Conservation (phyloP, 2,888 invertebrate genomes). For the Apodemia hepburni region DNA sequence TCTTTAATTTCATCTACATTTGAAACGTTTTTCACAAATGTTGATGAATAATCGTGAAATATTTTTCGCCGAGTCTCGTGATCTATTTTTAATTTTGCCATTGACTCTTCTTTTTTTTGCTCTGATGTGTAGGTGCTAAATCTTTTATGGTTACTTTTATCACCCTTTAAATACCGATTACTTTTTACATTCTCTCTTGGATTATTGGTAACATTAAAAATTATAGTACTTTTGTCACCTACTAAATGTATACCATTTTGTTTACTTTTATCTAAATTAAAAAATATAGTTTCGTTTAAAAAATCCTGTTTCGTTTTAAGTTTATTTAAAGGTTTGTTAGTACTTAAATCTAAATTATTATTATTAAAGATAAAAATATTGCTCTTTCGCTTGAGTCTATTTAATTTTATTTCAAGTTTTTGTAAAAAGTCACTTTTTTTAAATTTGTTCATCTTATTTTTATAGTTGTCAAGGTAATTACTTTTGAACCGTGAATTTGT, state of each 20-base stretch:
- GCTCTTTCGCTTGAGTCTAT: conserved; percentile 60
- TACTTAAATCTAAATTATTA: conserved; percentile 31
- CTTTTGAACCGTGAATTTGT: neutral
- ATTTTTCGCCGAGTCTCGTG: conserved; percentile 59
- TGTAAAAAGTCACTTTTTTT: conserved; percentile 30
- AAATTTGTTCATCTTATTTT: conserved; percentile 16
- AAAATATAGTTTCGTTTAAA: neutral
- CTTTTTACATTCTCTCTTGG: neutral
- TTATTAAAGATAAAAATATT: conserved; percentile 26
- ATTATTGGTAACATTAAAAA: neutral
- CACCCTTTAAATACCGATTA: neutral
- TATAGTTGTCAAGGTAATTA: neutral
- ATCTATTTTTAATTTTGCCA: conserved; percentile 61
- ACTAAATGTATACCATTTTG: neutral
- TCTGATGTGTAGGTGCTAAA: neutral
- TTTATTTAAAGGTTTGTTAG: neutral
- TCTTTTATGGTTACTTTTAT: neutral
- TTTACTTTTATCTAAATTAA: neutral
- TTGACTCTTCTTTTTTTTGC: conserved; percentile 41
- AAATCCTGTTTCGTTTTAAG: neutral
- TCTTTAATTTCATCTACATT: neutral
- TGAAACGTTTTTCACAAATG: conserved; percentile 46
- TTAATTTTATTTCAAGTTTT: conserved; percentile 50
- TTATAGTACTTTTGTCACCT: neutral
- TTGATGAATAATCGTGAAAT: conserved; percentile 62